phyloP scores from a whole-genome alignment of 2,797 vertebrate species.

The Helostoma temminkii region DNA sequence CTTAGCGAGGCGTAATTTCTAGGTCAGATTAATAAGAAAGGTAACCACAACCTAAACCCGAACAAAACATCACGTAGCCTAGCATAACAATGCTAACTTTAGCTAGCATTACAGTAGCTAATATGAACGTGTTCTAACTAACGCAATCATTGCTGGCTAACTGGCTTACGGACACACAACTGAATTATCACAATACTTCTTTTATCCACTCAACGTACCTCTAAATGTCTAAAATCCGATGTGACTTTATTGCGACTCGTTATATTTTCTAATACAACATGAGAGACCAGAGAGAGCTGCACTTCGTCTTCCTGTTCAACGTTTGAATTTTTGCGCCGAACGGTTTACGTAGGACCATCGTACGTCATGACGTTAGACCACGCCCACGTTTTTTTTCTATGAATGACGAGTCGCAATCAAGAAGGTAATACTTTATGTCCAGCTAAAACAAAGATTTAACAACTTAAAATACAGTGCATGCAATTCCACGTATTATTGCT shows the following conservation, averaged over 20 bases:
- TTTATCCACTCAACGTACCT: slow-evolving; percentile 16
- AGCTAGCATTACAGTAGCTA: slow-evolving; percentile 30
- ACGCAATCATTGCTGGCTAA: neutral
- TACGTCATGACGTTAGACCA: slow-evolving; percentile 67
- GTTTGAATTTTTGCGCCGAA: slow-evolving; percentile 88
- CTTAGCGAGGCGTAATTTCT: neutral
- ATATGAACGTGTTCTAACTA: neutral
- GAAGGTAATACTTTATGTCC: too few species aligned
- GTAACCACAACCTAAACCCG: neutral
- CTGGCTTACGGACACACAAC: neutral
- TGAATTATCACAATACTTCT: accelerated
- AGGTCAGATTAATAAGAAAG: neutral
- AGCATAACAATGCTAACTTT: slow-evolving; percentile 39
- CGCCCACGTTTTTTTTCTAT: slow-evolving; percentile 21
- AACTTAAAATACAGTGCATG: too few species aligned
- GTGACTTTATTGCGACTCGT: accelerated
- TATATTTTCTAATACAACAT: neutral
- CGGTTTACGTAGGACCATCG: slow-evolving; percentile 73
- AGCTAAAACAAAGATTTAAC: too few species aligned
- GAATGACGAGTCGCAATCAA: neutral
- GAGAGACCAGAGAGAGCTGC: neutral
- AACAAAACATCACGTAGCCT: neutral
- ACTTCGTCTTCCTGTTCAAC: slow-evolving; percentile 43
- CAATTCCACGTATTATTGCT: too few species aligned
- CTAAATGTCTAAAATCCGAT: neutral